Evolutionary conservation across 2,888 invertebrate species (phyloP).

Genomic region (Drosophila planitibia): DNA sequence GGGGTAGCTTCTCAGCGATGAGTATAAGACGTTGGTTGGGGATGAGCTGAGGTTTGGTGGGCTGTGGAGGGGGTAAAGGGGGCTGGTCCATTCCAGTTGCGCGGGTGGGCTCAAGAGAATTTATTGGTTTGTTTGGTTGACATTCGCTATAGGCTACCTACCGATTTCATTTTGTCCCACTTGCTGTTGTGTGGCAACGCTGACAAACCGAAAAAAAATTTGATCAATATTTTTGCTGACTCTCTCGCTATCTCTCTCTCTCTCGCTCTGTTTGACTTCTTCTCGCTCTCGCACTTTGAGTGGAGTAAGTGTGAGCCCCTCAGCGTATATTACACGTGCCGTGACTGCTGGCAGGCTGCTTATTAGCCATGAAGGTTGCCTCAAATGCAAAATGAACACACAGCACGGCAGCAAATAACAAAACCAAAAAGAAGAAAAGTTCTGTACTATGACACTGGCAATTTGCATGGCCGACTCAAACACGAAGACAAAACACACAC

Average conservation of each 20-base stretch:
- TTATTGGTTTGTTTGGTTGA: conserved; percentile 58
- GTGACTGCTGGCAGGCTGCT: conserved; percentile 65
- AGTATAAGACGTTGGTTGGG: background rate
- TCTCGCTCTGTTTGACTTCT: background rate
- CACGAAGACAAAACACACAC: conserved; percentile 1
- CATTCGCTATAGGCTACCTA: conserved; percentile 25
- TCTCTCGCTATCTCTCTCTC: background rate
- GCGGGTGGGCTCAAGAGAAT: conserved; percentile 24
- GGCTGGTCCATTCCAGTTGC: conserved; percentile 41
- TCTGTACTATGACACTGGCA: conserved; percentile 56
- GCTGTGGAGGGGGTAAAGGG: background rate
- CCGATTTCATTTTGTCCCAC: conserved; percentile 54
- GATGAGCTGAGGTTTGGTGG: background rate
- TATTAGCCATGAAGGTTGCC: conserved; percentile 71
- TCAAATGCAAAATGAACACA: conserved; percentile 50
- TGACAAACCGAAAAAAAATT: conserved; percentile 65
- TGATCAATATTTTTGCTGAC: conserved; percentile 69
- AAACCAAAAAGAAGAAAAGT: conserved; percentile 15
- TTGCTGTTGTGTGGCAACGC: conserved; percentile 68
- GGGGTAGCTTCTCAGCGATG: conserved; percentile 19
- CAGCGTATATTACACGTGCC: conserved; percentile 55
- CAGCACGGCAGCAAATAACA: conserved; percentile 21
- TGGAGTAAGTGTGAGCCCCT: conserved; percentile 3
- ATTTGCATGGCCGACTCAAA: conserved; percentile 59
- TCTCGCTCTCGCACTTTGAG: background rate